These are phyloP conservation scores for Leucophora obtusa DNA, from an alignment of 2,888 invertebrate genomes.

Conservation along the genomic window DNA sequence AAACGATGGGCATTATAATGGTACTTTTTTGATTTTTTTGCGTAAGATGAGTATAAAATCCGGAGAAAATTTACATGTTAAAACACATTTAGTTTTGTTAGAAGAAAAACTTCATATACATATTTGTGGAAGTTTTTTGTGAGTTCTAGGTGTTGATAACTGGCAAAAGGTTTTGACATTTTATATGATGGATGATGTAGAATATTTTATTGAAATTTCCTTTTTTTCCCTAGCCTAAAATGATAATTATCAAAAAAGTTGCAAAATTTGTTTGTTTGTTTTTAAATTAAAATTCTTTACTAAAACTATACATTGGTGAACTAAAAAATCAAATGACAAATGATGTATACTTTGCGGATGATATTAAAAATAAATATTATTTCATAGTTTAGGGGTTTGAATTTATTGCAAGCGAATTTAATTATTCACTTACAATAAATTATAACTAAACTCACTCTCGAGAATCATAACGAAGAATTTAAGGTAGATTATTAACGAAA, in stretches of 20 bases:
- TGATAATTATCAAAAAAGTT: constrained; percentile 43
- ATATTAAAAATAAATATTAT: not conserved
- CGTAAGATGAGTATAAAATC: not conserved
- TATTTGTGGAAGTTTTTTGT: constrained; percentile 15
- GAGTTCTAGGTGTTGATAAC: constrained; percentile 1
- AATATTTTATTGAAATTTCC: constrained; percentile 69
- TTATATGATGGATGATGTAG: constrained; percentile 76
- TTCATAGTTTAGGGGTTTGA: constrained; percentile 18
- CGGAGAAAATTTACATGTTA: constrained; percentile 21
- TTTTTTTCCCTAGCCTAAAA: constrained; percentile 28
- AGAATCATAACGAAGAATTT: no score
- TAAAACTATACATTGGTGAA: not conserved
- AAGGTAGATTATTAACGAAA: no score
- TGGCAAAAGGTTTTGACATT: constrained; percentile 77
- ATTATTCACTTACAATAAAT: no score
- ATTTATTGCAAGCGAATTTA: no score
- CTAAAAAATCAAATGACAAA: constrained; percentile 16
- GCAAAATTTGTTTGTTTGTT: constrained; percentile 19
- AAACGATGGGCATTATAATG: constrained; percentile 31
- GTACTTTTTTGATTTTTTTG: constrained; percentile 29
- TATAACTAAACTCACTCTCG: no score
- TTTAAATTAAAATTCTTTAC: constrained; percentile 1
- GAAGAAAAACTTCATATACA: constrained; percentile 25
- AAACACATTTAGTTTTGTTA: not conserved
- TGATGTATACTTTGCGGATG: constrained; percentile 1